phyloP scores from a whole-genome alignment of 2,888 invertebrate genomes.

The Coenonympha arcania region DNA sequence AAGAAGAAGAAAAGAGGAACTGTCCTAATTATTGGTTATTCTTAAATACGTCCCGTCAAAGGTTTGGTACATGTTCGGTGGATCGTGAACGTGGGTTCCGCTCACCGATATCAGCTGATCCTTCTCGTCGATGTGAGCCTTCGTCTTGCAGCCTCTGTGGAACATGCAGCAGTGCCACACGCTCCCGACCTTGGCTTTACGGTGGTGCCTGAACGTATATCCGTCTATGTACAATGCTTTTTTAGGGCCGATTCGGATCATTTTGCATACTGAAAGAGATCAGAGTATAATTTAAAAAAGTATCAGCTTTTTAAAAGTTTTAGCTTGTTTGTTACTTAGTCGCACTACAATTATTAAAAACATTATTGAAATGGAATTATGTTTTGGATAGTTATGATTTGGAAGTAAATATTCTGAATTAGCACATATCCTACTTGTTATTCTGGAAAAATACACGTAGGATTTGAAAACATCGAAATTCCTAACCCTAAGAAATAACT shows the following conservation, averaged over 20 bases:
- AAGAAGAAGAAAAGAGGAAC: no score
- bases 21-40: neutral
- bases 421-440: no score
- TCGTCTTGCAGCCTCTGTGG: constrained; percentile 34
- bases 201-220: constrained; percentile 34
- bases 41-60: constrained; percentile 25
- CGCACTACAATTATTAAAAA: no score
- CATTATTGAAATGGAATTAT: no score
- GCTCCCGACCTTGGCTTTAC: constrained; percentile 16
- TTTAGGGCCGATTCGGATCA: constrained; percentile 20
- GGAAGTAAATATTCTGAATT: no score
- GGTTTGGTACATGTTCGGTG: constrained; percentile 20
- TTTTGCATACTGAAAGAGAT: constrained; percentile 1
- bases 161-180: constrained; percentile 37
- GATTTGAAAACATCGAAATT: no score
- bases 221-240: constrained; percentile 21
- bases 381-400: no score
- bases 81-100: constrained; percentile 29
- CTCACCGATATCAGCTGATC: constrained; percentile 14
- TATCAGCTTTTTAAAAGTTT: no score
- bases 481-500: no score
- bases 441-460: no score
- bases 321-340: no score
- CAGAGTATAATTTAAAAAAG: neutral
- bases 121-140: constrained; percentile 23